These are phyloP conservation scores for Neosalanx taihuensis DNA, from an alignment of 2,797 vertebrate species.

Conservation along the genomic window DNA sequence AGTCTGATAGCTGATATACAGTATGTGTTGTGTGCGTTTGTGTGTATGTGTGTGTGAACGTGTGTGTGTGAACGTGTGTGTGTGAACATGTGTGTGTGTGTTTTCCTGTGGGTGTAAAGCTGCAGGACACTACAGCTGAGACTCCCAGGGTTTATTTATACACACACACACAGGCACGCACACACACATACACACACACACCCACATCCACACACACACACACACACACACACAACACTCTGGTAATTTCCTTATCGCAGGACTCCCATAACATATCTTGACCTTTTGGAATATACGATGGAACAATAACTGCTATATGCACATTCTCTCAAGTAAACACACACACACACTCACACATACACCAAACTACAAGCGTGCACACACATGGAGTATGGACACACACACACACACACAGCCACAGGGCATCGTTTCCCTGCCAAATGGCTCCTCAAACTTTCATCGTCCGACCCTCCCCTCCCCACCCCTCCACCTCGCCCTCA, in stretches of 20 bases:
- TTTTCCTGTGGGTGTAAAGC: conserved; percentile 43
- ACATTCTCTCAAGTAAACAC: background rate
- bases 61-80: conserved; percentile 3
- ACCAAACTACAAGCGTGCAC: background rate
- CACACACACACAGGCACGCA: conserved; percentile 1
- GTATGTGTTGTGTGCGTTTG: conserved; percentile 9
- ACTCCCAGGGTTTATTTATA: conserved; percentile 23
- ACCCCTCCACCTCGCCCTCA: no score
- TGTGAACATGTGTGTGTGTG: conserved; percentile 24
- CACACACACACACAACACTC: background rate
- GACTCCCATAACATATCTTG: no score
- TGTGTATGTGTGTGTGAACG: conserved; percentile 21
- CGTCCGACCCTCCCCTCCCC: background rate
- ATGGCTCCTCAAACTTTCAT: conserved; percentile 10
- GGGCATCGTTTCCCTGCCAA: background rate
- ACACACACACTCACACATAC: background rate
- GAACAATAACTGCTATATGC: background rate
- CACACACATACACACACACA: conserved; percentile 18
- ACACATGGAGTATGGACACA: background rate
- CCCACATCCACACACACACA: no score
- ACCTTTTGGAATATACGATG: no score
- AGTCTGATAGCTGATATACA: background rate
- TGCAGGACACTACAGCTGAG: conserved; percentile 56
- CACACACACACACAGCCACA: conserved; percentile 10
- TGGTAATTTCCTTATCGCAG: no score